These are phyloP conservation scores for Carduelis carduelis DNA, from an alignment of 2,797 vertebrate genomes.

Conservation along the genomic window DNA sequence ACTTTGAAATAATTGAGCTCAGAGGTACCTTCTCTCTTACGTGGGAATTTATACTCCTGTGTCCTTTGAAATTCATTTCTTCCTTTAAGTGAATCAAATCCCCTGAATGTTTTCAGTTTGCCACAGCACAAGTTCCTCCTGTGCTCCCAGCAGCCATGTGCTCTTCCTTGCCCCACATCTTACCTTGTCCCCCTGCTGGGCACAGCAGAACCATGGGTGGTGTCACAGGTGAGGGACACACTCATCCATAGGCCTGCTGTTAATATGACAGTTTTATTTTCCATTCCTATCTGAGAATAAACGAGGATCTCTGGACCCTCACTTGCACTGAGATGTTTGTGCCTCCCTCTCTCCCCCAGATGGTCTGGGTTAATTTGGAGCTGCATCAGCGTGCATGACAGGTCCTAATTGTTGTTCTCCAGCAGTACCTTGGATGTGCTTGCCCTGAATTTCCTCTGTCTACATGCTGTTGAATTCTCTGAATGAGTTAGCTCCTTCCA, in stretches of 20 bases:
- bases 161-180: neutral
- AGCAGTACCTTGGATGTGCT: neutral
- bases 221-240: neutral
- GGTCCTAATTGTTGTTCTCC: neutral
- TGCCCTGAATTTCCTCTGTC: neutral
- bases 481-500: neutral
- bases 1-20: neutral
- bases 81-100: neutral
- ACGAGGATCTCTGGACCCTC: neutral
- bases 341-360: neutral
- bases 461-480: neutral
- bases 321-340: neutral
- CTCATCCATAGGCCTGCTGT: neutral
- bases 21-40: neutral
- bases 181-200: neutral
- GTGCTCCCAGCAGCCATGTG: accelerated
- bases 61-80: neutral
- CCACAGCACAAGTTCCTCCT: neutral
- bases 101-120: neutral
- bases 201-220: accelerated
- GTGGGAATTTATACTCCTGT: neutral
- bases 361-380: neutral
- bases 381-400: neutral
- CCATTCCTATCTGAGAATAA: neutral
- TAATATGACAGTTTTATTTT: slow-evolving; percentile 4